These are phyloP conservation scores for Lutjanus argentimaculatus DNA, from an alignment of 2,797 vertebrate species.

Conservation along the genomic window DNA sequence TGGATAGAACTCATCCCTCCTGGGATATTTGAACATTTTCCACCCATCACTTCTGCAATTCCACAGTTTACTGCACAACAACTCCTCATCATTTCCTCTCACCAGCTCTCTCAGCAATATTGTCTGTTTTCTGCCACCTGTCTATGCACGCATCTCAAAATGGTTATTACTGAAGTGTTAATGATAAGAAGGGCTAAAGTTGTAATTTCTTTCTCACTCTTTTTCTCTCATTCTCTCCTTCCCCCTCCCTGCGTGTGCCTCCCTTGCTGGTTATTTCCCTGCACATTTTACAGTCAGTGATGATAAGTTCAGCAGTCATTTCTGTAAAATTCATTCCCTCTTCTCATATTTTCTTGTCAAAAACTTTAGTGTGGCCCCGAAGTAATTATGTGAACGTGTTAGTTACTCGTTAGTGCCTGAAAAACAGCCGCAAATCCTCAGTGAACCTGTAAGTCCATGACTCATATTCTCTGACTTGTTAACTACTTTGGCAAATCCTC, in stretches of 20 bases:
- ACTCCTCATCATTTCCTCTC: slow-evolving; percentile 41
- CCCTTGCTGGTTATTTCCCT: slow-evolving; percentile 16
- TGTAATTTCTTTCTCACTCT: slow-evolving; percentile 21
- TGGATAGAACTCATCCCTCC: slow-evolving; percentile 41
- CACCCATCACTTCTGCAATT: slow-evolving; percentile 43
- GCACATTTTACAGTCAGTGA: slow-evolving; percentile 7
- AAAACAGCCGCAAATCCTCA: not conserved
- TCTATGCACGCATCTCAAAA: slow-evolving; percentile 38
- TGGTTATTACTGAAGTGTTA: slow-evolving; percentile 41
- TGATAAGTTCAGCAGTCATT: slow-evolving; percentile 23
- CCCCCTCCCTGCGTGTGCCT: not conserved
- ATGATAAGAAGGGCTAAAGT: slow-evolving; percentile 23
- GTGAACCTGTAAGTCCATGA: not conserved
- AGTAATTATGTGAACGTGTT: slow-evolving; percentile 16
- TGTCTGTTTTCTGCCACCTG: slow-evolving; percentile 41
- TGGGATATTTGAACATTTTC: slow-evolving; percentile 54
- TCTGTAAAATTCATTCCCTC: slow-evolving; percentile 10
- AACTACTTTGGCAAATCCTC: not conserved
- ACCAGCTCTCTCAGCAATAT: slow-evolving; percentile 8
- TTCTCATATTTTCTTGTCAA: not conserved
- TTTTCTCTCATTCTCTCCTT: not conserved
- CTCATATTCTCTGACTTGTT: not conserved
- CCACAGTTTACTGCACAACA: slow-evolving; percentile 49
- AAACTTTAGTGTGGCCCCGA: not conserved
- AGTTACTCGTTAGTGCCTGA: slow-evolving; percentile 1